These are phyloP conservation scores for Rhea americana DNA, from an alignment of 2,113 vertebrate species.

Conservation along the genomic window DNA sequence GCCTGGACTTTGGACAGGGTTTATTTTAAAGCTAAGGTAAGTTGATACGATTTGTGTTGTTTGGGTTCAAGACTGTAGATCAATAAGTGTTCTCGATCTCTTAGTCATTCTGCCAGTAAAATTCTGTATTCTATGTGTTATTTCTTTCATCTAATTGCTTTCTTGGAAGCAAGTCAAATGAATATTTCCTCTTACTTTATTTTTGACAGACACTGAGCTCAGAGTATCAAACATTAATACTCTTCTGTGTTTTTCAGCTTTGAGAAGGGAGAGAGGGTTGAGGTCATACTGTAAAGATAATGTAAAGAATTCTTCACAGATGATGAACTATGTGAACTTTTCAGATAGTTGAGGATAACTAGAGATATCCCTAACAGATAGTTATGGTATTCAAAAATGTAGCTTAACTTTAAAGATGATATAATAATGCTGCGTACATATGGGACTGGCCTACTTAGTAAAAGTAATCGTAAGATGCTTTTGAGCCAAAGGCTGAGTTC, in stretches of 20 bases:
- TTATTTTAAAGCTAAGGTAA: not conserved
- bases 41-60: not conserved
- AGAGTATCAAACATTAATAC: conserved; percentile 4
- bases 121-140: conserved; percentile 26
- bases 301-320: not conserved
- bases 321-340: not conserved
- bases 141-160: conserved; percentile 66
- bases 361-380: not conserved
- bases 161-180: conserved; percentile 65
- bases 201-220: not conserved
- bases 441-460: not conserved
- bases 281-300: not conserved
- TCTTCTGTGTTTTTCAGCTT: not conserved
- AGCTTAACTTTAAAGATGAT: not conserved
- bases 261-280: not conserved
- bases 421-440: not conserved
- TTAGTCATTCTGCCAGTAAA: conserved; percentile 64
- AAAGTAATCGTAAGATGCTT: not conserved
- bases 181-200: conserved; percentile 31
- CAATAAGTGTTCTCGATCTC: conserved; percentile 45
- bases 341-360: not conserved
- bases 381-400: not conserved
- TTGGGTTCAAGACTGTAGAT: conserved; percentile 14
- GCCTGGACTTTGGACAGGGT: not conserved
- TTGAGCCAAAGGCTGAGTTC: not conserved